These are phyloP conservation scores for Metacarcinus magister DNA, from an alignment of 2,888 invertebrate species.

Conservation along the genomic window DNA sequence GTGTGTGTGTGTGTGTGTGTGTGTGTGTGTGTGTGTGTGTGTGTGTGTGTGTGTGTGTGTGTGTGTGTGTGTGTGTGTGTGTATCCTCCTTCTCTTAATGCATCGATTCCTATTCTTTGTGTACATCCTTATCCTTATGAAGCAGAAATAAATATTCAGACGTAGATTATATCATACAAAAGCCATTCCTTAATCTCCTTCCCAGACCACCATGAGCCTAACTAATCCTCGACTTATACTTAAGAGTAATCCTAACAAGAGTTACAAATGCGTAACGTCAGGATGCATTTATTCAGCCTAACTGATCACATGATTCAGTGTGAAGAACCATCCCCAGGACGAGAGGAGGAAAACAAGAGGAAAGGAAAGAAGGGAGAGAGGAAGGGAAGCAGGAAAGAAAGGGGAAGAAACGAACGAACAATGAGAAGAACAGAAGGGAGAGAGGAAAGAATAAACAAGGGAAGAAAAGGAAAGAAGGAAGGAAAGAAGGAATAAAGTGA, in stretches of 20 bases:
- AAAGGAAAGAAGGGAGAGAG: neutral
- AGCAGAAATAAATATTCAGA: neutral
- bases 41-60: constrained; percentile 18
- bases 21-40: neutral
- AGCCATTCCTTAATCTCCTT: neutral
- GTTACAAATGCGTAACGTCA: neutral
- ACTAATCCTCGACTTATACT: neutral
- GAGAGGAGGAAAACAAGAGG: neutral
- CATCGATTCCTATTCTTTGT: neutral
- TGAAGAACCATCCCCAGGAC: neutral
- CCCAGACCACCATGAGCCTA: neutral
- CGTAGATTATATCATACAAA: neutral
- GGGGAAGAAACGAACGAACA: neutral
- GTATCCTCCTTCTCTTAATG: neutral
- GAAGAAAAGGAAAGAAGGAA: neutral
- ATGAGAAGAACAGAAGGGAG: neutral
- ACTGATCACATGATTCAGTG: constrained; percentile 14
- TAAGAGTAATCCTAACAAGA: neutral
- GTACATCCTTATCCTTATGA: neutral
- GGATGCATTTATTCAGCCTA: neutral
- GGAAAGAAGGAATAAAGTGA: neutral
- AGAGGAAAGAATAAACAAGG: neutral
- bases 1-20: constrained; percentile 27
- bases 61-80: neutral
- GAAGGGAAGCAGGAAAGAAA: neutral